Conservation (phyloP, 2,113 vertebrate genomes). For the Sigmodon hispidus region DNA sequence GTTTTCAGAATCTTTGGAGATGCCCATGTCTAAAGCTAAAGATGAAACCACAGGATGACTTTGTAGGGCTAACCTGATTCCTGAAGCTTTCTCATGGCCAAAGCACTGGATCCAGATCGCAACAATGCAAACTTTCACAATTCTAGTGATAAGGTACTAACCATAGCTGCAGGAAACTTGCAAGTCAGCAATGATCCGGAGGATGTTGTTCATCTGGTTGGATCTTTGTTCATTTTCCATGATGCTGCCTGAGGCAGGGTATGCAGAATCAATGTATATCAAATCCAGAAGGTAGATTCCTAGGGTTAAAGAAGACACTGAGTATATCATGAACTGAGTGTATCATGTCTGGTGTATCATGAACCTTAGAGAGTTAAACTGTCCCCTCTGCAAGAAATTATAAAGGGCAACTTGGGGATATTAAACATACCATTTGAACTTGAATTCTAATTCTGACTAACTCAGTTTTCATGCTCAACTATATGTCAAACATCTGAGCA, state of each 20-base stretch:
- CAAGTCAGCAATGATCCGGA: slow-evolving; percentile 95
- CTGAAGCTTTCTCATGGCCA: not conserved
- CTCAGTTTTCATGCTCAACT: not conserved
- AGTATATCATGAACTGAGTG: too few species aligned
- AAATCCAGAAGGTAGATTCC: slow-evolving; percentile 97
- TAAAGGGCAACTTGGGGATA: not conserved
- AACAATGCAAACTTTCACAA: not conserved
- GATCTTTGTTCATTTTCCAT: slow-evolving; percentile 96
- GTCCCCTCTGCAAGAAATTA: not conserved
- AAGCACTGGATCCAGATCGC: not conserved
- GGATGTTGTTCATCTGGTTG: slow-evolving; percentile 98
- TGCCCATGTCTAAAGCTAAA: not conserved
- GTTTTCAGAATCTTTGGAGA: not conserved
- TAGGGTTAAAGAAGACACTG: slow-evolving; percentile 81
- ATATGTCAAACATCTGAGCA: not conserved
- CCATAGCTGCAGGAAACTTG: slow-evolving; percentile 97
- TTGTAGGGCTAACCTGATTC: not conserved
- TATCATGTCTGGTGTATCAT: not conserved
- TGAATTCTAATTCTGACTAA: not conserved
- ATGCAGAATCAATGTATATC: slow-evolving; percentile 98
- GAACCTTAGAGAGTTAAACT: not conserved
- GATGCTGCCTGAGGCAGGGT: slow-evolving; percentile 96
- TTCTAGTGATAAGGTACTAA: slow-evolving; percentile 79
- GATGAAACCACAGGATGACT: not conserved
- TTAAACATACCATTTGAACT: not conserved